These are phyloP conservation scores for Drosophila fungiperda DNA, from an alignment of 2,888 invertebrate species.

Conservation along the genomic window DNA sequence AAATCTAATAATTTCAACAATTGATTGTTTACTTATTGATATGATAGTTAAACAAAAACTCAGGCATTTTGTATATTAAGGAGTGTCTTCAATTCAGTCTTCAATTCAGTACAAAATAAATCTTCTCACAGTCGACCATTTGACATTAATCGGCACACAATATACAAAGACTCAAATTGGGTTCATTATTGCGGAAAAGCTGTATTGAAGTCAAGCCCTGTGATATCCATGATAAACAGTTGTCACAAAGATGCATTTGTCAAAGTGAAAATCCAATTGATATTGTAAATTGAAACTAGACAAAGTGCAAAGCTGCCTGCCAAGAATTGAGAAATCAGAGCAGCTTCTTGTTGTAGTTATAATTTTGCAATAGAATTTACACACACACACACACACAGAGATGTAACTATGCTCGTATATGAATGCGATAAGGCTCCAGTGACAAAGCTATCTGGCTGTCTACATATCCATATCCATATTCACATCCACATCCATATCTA, in stretches of 20 bases:
- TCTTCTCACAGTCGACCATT: not conserved
- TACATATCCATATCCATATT: constrained; percentile 39
- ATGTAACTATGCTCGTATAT: constrained; percentile 38
- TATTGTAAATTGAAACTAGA: constrained; percentile 81
- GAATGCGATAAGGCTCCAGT: constrained; percentile 73
- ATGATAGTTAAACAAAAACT: not conserved
- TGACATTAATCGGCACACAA: not conserved
- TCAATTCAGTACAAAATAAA: not conserved
- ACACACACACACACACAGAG: constrained; percentile 34
- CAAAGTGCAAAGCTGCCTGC: constrained; percentile 66
- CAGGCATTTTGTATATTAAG: not conserved
- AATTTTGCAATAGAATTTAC: constrained; percentile 65
- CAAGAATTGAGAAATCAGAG: not conserved
- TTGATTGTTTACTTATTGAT: not conserved
- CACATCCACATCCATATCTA: constrained; percentile 21
- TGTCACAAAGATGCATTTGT: constrained; percentile 25
- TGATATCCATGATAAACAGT: constrained; percentile 19
- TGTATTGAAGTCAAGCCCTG: not conserved
- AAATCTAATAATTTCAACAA: not conserved
- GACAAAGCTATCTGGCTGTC: constrained; percentile 73
- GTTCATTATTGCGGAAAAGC: constrained; percentile 15
- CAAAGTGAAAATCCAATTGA: constrained; percentile 64
- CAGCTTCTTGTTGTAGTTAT: constrained; percentile 15
- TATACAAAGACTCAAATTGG: constrained; percentile 11
- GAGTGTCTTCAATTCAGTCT: not conserved